Conservation (phyloP, 1,140 invertebrate genomes). For the Patella vulgata region DNA sequence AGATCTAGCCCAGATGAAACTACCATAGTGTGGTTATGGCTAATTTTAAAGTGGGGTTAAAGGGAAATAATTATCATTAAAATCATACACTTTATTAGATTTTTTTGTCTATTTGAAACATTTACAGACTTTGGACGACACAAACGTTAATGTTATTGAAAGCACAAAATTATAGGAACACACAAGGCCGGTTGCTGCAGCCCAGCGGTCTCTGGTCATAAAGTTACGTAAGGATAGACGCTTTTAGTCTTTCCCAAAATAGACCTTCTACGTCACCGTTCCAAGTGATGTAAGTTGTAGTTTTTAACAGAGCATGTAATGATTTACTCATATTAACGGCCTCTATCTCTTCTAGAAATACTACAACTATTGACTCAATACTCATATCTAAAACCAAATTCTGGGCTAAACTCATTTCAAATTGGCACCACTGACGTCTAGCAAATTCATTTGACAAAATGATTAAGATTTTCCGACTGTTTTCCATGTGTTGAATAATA, state of each 20-base stretch:
- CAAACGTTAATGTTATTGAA: no score
- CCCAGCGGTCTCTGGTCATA: no score
- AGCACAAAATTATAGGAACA: no score
- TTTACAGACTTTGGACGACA: no score
- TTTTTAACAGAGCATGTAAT: slow-evolving; percentile 15
- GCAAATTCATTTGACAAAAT: slow-evolving; percentile 25
- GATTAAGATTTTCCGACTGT: slow-evolving; percentile 15
- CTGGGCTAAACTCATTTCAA: slow-evolving; percentile 21
- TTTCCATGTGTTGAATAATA: slow-evolving; percentile 41
- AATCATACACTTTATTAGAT: no score
- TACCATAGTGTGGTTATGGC: no score
- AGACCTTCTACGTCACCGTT: not conserved
- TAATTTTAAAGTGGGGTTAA: no score
- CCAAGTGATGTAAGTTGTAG: slow-evolving; percentile 19
- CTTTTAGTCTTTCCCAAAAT: no score
- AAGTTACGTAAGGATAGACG: not conserved
- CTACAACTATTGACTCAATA: not conserved
- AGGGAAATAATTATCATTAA: no score
- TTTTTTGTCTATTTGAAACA: no score
- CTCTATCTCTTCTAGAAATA: slow-evolving; percentile 20
- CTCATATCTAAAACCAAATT: slow-evolving; percentile 6
- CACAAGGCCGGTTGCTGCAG: no score
- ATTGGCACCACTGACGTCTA: slow-evolving; percentile 27
- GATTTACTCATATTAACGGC: slow-evolving; percentile 11
- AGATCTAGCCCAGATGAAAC: no score